These are phyloP conservation scores for Anabacerthia variegaticeps DNA, from an alignment of 2,797 vertebrate species.

Conservation along the genomic window DNA sequence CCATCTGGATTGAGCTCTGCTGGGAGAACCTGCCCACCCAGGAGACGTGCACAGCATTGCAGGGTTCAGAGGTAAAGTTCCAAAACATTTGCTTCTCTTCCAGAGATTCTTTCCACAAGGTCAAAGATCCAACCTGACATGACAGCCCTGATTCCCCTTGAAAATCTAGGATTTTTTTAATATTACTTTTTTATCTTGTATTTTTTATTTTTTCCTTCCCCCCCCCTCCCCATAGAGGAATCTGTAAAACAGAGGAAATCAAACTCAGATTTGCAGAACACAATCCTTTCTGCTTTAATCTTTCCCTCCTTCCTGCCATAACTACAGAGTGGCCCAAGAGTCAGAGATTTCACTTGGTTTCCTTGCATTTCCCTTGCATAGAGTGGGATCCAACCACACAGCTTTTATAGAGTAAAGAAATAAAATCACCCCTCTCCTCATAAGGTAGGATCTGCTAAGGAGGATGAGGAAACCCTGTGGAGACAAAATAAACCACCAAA, in stretches of 20 bases:
- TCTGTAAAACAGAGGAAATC: neutral
- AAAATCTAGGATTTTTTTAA: neutral
- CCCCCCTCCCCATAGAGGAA: neutral
- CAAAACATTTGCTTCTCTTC: neutral
- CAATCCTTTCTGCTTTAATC: neutral
- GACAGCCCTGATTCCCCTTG: neutral
- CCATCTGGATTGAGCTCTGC: neutral
- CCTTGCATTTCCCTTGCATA: neutral
- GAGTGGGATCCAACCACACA: neutral
- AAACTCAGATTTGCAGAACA: neutral
- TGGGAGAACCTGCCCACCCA: neutral
- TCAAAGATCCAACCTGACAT: neutral
- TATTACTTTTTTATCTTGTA: neutral
- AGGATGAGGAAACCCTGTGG: neutral
- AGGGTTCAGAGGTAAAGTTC: neutral
- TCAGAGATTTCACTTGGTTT: neutral
- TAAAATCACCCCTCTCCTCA: neutral
- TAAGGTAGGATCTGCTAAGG: accelerated
- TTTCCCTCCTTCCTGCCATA: neutral
- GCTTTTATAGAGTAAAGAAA: neutral
- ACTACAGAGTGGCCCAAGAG: neutral
- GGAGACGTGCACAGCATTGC: accelerated
- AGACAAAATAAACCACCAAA: neutral
- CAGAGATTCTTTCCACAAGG: neutral
- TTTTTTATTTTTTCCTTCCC: no score